Evolutionary conservation across 2,797 vertebrate genomes (phyloP), one percentile per base, ranked within the genome.

Genomic region (Holocentrus rufus): DNA sequence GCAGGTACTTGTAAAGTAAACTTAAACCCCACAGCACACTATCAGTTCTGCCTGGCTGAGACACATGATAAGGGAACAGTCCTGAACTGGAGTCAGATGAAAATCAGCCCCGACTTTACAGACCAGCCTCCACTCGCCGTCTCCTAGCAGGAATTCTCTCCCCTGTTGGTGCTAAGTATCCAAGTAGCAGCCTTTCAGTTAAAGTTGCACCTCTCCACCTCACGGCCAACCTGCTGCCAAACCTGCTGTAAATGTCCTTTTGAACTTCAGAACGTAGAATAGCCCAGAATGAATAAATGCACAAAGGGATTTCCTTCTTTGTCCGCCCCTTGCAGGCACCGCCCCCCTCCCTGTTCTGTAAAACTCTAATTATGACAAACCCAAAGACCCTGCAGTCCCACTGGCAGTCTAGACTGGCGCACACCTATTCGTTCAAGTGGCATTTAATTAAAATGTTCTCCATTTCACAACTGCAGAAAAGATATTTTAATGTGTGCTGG

Each of bases 361-460:
- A 72, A 65, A 63, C 59, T 59, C 53, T 84, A 84, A 79, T 90
- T 87, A 89, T 77, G 65, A 36, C 65, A 65, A 65, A 59, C 61
- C 73, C 72, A 74, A 54, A 79, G 65, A 80, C 8, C 65, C 56
- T 57, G 25, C 54, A 15, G 50, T 75, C 27, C 22, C 20, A 62
- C 25, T 20, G 77, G 72, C 72, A 58, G 65, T 79, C 60, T 65
- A 60, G 36, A 76, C 60, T 60, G 58, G 67, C 53, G 42, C 36
- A 69, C 23, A 74, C 68, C 54, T 76, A 54, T 80, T 81, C 65
- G 80, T 49, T 76, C 54, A 80, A 78, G 75, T 86, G 76, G 49
- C 74, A 62, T 90, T 90, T 76, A 76, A 89, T 89, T 84, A 66
- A 86, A 87, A 86, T 76, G 59, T 73, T 15, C 64, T 73, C 34